Evolutionary conservation across 2,888 invertebrate genomes (phyloP).

Genomic region (Itoplectis maculator): DNA sequence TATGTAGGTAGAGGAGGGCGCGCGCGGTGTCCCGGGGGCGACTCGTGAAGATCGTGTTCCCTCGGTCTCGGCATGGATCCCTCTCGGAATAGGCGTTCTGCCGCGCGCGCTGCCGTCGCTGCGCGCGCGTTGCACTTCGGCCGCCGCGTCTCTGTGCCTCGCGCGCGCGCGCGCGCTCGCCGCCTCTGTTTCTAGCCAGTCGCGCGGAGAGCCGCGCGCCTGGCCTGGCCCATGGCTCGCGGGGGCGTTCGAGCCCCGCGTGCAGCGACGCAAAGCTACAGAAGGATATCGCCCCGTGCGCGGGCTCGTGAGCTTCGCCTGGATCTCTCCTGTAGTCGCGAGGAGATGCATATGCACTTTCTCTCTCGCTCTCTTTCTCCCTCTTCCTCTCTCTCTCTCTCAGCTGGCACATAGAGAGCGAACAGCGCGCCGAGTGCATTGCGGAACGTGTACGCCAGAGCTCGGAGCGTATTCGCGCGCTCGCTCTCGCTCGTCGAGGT

Average conservation of each 20-base stretch:
- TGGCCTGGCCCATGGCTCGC: conserved; percentile 61
- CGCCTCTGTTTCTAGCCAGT: conserved; percentile 8
- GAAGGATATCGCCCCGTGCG: conserved; percentile 41
- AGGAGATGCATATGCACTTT: conserved; percentile 33
- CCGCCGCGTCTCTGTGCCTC: conserved; percentile 13
- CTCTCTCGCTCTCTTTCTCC: no score
- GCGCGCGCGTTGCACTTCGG: conserved; percentile 36
- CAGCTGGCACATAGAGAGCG: conserved; percentile 30
- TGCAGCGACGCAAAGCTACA: conserved; percentile 43
- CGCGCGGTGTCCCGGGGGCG: conserved; percentile 72
- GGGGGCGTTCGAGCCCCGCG: conserved; percentile 62
- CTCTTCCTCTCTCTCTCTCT: background rate
- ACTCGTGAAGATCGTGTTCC: conserved; percentile 81
- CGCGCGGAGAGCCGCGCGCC: conserved; percentile 36
- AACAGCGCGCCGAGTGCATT: conserved; percentile 64
- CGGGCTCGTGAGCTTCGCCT: conserved; percentile 47
- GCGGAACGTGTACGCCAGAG: conserved; percentile 46
- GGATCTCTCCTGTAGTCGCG: conserved; percentile 38
- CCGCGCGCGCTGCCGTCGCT: no score
- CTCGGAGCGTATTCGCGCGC: conserved; percentile 32
- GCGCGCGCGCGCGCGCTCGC: no score
- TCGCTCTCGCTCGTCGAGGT: conserved; percentile 21
- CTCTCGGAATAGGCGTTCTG: conserved; percentile 33
- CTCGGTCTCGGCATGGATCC: conserved; percentile 46
- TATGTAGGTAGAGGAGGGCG: conserved; percentile 75